A percentile compares a stretch with the other conserved stretches of the same genome.
Conservation (phyloP, 2,888 invertebrate species). For the Cenopis cana region DNA sequence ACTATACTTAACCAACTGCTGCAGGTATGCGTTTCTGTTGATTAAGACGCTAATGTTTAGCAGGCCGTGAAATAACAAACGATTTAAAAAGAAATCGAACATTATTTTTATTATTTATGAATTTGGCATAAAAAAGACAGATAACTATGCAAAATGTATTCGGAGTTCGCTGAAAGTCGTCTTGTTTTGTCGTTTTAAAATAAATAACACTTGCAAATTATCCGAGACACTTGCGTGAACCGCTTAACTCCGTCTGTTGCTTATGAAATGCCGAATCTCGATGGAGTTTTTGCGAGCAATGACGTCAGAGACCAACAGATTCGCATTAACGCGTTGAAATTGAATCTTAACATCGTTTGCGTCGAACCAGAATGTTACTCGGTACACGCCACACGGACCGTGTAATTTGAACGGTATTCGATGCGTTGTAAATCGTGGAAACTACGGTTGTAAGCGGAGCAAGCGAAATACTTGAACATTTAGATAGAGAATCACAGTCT, state of each 20-base stretch:
- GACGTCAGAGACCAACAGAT: slow-evolving; percentile 43
- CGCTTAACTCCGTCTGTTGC: slow-evolving; percentile 34
- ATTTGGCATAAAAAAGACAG: neutral
- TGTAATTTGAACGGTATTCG: slow-evolving; percentile 47
- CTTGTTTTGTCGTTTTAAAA: slow-evolving; percentile 31
- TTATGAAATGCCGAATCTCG: slow-evolving; percentile 38
- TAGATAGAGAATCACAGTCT: slow-evolving; percentile 37
- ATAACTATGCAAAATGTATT: slow-evolving; percentile 26
- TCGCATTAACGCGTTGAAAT: slow-evolving; percentile 54
- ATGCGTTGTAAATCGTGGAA: slow-evolving; percentile 43
- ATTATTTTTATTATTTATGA: slow-evolving; percentile 5
- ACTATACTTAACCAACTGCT: slow-evolving; percentile 57
- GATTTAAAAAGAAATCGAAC: slow-evolving; percentile 14
- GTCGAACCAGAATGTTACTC: slow-evolving; percentile 52
- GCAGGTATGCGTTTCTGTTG: slow-evolving; percentile 44
- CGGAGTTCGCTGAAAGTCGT: slow-evolving; percentile 9
- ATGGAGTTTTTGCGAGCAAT: slow-evolving; percentile 38
- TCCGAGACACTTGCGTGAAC: slow-evolving; percentile 17
- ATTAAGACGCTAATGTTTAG: slow-evolving; percentile 17
- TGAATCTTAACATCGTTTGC: slow-evolving; percentile 58
- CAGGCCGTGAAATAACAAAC: slow-evolving; percentile 23
- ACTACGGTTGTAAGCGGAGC: slow-evolving; percentile 40
- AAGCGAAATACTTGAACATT: slow-evolving; percentile 39
- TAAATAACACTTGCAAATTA: slow-evolving; percentile 36
- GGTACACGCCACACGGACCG: slow-evolving; percentile 46